Evolutionary conservation across 1,140 invertebrate species (phyloP).

Genomic region (Phenacoccus solenopsis): DNA sequence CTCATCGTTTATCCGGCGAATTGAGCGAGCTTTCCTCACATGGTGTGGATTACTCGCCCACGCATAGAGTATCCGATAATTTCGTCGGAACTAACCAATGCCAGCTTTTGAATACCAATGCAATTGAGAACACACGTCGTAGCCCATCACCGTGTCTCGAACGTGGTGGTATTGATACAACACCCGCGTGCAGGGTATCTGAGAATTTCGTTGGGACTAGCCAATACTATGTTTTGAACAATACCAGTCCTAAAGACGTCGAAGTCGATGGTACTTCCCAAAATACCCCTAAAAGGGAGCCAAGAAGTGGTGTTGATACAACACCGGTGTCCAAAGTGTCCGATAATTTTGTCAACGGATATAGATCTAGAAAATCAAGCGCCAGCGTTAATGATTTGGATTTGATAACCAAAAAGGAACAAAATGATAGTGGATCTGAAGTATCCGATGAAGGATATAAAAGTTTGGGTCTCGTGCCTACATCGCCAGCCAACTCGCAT

Average conservation of each 20-base stretch:
- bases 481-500: conserved; percentile 7
- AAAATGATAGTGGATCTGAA: conserved; percentile 68
- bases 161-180: conserved; percentile 24
- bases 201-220: conserved; percentile 22
- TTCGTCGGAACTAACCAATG: conserved; percentile 23
- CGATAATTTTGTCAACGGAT: conserved; percentile 21
- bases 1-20: not conserved
- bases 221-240: not conserved
- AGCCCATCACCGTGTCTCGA: not conserved
- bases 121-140: not conserved
- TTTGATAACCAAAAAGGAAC: conserved; percentile 6
- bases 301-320: conserved; percentile 26
- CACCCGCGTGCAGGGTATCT: conserved; percentile 21
- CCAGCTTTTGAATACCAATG: conserved; percentile 13
- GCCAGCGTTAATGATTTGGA: conserved; percentile 21
- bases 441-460: conserved; percentile 78
- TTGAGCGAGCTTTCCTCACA: not conserved
- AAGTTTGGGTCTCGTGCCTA: conserved; percentile 51
- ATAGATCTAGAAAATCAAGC: not conserved
- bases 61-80: conserved; percentile 24
- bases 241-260: not conserved
- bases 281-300: too few species aligned
- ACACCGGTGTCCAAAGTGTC: conserved; percentile 25
- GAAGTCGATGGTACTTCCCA: not conserved
- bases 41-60: conserved; percentile 22